Conservation (phyloP, 64 coral and sea anemone species). For the Montipora cactus region DNA sequence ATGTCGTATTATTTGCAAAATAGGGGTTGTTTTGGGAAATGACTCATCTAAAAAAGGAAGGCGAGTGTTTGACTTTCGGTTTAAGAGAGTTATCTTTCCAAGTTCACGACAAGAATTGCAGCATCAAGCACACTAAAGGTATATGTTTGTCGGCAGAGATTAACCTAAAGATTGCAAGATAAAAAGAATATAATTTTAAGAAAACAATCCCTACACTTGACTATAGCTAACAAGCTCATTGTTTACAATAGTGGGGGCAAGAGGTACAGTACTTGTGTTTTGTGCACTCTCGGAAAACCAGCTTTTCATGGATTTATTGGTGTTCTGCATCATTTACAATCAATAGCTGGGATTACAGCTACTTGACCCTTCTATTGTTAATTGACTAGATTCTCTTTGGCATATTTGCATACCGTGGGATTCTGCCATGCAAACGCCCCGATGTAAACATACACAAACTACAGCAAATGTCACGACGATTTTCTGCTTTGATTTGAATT, state of each 20-base stretch:
- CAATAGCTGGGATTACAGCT: slow-evolving; percentile 10
- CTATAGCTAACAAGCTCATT: not conserved
- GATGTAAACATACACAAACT: not conserved
- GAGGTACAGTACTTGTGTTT: not conserved
- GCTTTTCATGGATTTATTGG: not conserved
- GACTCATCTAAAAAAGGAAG: not conserved
- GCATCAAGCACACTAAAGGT: not conserved
- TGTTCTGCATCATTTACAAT: slow-evolving; percentile 1
- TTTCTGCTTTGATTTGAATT: not conserved
- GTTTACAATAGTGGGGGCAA: not conserved
- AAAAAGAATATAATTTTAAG: not conserved
- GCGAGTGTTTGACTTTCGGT: not conserved
- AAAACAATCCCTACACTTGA: not conserved
- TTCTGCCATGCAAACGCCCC: slow-evolving; percentile 27
- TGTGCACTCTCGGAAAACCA: not conserved
- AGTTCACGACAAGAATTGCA: not conserved
- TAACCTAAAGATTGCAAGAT: not conserved
- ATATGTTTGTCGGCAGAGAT: slow-evolving; percentile 8
- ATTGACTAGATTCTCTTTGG: slow-evolving; percentile 21
- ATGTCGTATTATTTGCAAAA: not conserved
- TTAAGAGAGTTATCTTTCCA: not conserved
- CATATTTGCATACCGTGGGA: not conserved
- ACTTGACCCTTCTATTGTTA: slow-evolving; percentile 36
- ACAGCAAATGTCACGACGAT: not conserved
- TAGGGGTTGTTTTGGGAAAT: not conserved